Evolutionary conservation across 2,888 invertebrate species (phyloP), one percentile per base, ranked within the genome.

Genomic region (Eudasyphora cyanicolor): DNA sequence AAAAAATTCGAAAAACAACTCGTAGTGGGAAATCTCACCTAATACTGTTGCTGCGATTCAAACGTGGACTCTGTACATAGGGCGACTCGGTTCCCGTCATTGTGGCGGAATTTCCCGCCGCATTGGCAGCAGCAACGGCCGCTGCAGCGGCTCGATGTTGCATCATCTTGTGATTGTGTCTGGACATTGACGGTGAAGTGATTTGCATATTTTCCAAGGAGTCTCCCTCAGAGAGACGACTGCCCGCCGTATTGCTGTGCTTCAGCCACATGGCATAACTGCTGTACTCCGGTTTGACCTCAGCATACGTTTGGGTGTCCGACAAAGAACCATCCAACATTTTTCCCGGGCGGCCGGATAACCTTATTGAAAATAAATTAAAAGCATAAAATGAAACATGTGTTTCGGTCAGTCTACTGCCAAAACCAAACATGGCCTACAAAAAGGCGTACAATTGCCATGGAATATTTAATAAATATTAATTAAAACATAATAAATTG

Each of bases 31-130:
- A 42, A 54, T 10, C 93, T 93, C 93, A 97, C 97, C 97, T 97
- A 93, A 97, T 97, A 91, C 97, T 97, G 93, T 97, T 98, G 93
- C 97, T 97, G 91, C 97, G 94, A 93, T 97, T 97, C 87, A 97
- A 93, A 90, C 97, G 94, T 86, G 94, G 92, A 88, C 92, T 93
- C 89, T 94, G 94, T 88, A 94, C 93, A 82, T 92, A 92, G 12
- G 91, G 90, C 19, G 92, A 92, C 79, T 92, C 92, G 12, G 86
- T 87, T 42, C 89, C 90, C 21, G 87, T 80, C 57, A 89, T 67
- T 1, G 86, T 74, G 74, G 86, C 86, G 12, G 86, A 86, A n/a
- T 86, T 86, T 8, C 82, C 86, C 17, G 83, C 84, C 3, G 85
- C 86, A 67, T 82, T 85, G 5, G 76, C 83, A 6, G 86, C 82